Conservation (phyloP, 2,797 vertebrate genomes). For the Mormyrus proboscirostris region DNA sequence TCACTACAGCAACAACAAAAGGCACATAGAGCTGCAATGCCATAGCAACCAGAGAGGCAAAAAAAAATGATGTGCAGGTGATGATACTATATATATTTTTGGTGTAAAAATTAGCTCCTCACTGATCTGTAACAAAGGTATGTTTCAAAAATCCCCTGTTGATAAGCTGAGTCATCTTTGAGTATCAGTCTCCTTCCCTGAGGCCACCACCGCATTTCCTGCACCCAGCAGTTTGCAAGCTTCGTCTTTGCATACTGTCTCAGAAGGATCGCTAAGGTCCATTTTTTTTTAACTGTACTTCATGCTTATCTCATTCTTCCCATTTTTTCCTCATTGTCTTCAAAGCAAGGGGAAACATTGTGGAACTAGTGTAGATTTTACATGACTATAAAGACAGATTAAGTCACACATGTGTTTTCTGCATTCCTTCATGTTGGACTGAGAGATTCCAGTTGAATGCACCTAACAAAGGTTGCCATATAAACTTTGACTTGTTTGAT, state of each 20-base stretch:
- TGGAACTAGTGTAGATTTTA: background rate
- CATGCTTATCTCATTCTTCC: background rate
- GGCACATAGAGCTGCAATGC: background rate
- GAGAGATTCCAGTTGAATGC: background rate
- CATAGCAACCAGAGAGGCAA: background rate
- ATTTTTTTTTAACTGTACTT: background rate
- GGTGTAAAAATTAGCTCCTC: background rate
- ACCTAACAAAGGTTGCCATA: conserved; percentile 5
- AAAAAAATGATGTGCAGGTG: background rate
- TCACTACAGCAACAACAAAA: background rate
- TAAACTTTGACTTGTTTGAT: background rate
- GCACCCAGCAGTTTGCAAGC: background rate
- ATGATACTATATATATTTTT: background rate
- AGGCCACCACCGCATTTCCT: background rate
- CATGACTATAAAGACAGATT: background rate
- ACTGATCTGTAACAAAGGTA: background rate
- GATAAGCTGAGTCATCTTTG: background rate
- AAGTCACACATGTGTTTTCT: background rate
- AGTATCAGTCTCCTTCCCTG: background rate
- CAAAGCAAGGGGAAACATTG: background rate
- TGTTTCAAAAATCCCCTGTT: background rate
- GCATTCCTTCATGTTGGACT: background rate
- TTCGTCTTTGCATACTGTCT: background rate
- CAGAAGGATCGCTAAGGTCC: background rate
- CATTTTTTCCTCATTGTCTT: background rate